Evolutionary conservation across 2,888 invertebrate species (phyloP), one percentile per base, ranked within the genome.

Genomic region (Drosophila nr. medialis): DNA sequence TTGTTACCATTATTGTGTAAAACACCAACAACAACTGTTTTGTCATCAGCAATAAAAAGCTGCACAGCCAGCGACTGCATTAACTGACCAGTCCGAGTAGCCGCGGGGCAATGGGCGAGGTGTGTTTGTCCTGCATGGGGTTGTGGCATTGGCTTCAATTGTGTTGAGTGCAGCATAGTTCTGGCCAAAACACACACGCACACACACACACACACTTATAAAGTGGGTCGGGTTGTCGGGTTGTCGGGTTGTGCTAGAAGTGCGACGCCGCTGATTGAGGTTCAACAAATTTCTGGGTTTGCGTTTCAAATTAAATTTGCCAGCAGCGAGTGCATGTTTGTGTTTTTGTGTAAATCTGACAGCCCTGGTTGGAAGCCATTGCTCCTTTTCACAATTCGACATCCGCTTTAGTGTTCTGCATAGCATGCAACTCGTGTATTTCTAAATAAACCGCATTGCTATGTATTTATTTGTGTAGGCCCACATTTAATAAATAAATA

Each of bases 231-330:
- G 24, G 56, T 27, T 53, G 24, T 27, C 24, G 24, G 24, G 56
- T 27, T 53, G 24, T 5, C 3, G 34, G 24, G 21, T 8, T 53
- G 40, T 45, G 59, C 48, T 48, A 61, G 27, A 45, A 60, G 59
- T 53, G 63, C 56, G 38, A 38, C 55, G 59, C 50, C 77, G 69
- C 78, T 89, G 90, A 89, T 82, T 86, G 82, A 83, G 79, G 72
- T 74, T 75, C 70, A 75, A 55, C 74, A 62, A 53, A 75, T 64
- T 70, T 80, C 70, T 72, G 71, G 75, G 71, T 67, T 86, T 81
- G 63, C 72, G 74, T 89, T 90, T 82, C 69, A 86, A 86, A 90
- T 87, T 79, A 84, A 86, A 90, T 84, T 89, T 81, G 68, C 77
- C 74, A 49, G 62, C 68, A 75, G 80, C 86, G 54, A 45, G 53